A percentile compares a stretch with the other conserved stretches of the same genome.
phyloP scores from a whole-genome alignment of 2,888 invertebrate genomes.

The Matsumyia berberina region DNA sequence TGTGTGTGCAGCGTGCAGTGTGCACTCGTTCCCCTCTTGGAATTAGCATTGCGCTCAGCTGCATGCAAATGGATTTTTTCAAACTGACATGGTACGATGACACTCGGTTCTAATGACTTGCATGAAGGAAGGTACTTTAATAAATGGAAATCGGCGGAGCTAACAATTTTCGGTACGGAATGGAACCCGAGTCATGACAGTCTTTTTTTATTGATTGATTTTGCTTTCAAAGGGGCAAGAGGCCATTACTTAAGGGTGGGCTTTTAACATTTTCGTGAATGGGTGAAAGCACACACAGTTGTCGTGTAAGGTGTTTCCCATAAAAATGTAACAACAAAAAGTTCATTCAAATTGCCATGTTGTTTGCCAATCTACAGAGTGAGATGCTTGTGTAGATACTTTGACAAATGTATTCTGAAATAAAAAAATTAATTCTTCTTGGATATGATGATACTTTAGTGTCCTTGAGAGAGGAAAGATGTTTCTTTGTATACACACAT shows the following conservation, averaged over 20 bases:
- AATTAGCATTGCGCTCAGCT: conserved; percentile 52
- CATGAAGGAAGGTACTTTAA: conserved; percentile 32
- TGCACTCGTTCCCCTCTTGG: not conserved
- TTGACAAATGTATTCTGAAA: conserved; percentile 21
- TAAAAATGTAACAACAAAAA: conserved; percentile 24
- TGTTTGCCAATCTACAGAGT: conserved; percentile 35
- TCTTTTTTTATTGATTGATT: conserved; percentile 41
- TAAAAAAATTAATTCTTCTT: conserved; percentile 15
- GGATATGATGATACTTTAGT: conserved; percentile 3
- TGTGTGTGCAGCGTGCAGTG: too few species aligned
- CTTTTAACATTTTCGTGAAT: conserved; percentile 13
- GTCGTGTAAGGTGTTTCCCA: conserved; percentile 28
- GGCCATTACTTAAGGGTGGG: conserved; percentile 2
- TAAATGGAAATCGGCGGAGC: conserved; percentile 20
- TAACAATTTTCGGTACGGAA: conserved; percentile 6
- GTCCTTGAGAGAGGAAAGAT: conserved; percentile 8
- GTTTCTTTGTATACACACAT: conserved; percentile 19
- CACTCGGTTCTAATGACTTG: conserved; percentile 48
- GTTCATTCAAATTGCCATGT: conserved; percentile 44
- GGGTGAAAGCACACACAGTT: not conserved
- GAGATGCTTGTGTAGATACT: conserved; percentile 1
- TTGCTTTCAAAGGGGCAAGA: conserved; percentile 2
- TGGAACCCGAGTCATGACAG: not conserved
- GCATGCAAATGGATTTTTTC: conserved; percentile 54
- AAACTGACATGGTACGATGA: conserved; percentile 32